phyloP scores from a whole-genome alignment of 2,797 vertebrate genomes.

The Picus viridis region DNA sequence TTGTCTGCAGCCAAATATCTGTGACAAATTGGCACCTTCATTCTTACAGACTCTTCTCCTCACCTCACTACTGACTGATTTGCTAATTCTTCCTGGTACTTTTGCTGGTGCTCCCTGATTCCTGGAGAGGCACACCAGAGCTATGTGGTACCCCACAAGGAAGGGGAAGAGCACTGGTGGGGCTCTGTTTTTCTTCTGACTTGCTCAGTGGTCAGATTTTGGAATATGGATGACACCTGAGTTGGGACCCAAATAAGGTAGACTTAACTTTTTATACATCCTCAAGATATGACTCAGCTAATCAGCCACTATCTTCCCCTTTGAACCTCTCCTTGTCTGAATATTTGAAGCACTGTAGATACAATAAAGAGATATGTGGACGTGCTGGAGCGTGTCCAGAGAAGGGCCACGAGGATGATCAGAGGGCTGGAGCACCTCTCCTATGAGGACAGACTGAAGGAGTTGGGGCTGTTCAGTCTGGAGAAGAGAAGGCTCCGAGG shows the following conservation, averaged over 20 bases:
- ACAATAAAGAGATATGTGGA: background rate
- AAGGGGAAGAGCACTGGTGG: background rate
- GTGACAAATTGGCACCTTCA: background rate
- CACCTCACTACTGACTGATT: background rate
- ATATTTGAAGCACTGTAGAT: background rate
- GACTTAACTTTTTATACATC: background rate
- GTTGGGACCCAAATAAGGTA: background rate
- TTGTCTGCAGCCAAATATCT: background rate
- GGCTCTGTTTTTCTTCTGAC: background rate
- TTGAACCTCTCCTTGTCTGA: slow-evolving; percentile 4
- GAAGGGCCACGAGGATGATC: no score
- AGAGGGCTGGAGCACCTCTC: no score
- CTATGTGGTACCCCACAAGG: background rate
- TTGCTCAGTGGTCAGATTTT: background rate
- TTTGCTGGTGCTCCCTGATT: background rate
- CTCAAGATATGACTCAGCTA: background rate
- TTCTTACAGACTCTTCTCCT: background rate
- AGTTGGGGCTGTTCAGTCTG: no score
- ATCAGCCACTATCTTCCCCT: background rate
- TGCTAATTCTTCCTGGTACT: background rate
- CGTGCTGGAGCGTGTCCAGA: no score
- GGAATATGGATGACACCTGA: background rate
- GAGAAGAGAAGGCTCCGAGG: no score
- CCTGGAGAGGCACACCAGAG: background rate
- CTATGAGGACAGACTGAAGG: no score